Evolutionary conservation across 2,113 vertebrate species (phyloP).

Genomic region (Octodon degus): DNA sequence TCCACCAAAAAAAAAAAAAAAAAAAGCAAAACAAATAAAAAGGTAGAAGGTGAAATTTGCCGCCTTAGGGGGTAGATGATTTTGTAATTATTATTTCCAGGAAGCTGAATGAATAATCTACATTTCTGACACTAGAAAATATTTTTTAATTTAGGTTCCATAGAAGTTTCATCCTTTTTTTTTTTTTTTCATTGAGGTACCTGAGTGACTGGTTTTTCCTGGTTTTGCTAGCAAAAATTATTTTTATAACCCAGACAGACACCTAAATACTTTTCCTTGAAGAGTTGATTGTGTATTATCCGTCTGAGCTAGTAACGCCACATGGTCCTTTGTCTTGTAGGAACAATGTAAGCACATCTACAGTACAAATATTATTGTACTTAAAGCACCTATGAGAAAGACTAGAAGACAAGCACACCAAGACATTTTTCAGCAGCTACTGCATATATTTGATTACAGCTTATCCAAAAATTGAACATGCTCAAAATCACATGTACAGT

Average conservation of each 20-base stretch:
- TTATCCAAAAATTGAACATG: neutral
- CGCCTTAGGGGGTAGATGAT: neutral
- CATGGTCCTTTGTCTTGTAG: neutral
- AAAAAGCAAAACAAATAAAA: neutral
- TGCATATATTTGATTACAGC: neutral
- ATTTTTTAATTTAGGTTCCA: neutral
- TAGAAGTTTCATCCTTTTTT: neutral
- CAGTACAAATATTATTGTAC: neutral
- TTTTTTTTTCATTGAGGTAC: neutral
- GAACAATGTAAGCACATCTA: neutral
- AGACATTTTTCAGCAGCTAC: neutral
- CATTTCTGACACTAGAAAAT: neutral
- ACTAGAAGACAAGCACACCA: neutral
- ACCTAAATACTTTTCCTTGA: neutral
- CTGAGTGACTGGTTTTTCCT: neutral
- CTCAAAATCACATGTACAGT: neutral
- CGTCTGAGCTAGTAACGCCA: neutral
- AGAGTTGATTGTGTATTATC: neutral
- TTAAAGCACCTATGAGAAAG: neutral
- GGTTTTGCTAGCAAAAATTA: neutral
- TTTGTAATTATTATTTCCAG: neutral
- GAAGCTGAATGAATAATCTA: neutral
- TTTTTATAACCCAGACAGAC: neutral
- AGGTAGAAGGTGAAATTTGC: neutral
- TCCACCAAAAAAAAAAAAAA: too few species aligned